Percentiles rank a stretch among this genome's conserved stretches.
Conservation (phyloP, 2,888 invertebrate genomes). For the Tachystola acroxantha region DNA sequence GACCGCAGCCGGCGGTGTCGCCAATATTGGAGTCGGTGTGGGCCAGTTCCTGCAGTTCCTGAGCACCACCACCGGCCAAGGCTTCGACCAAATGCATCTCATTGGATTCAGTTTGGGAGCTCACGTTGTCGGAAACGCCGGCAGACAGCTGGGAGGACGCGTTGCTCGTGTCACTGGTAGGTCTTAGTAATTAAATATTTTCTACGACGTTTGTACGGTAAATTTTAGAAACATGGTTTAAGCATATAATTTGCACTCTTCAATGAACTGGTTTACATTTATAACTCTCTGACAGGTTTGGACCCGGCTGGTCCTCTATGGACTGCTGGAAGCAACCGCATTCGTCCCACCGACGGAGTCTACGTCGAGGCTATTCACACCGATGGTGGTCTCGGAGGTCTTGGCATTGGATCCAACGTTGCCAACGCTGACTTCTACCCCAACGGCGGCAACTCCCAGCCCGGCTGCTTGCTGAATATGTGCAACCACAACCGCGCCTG, state of each 20-base stretch:
- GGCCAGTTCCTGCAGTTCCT: slow-evolving; percentile 49
- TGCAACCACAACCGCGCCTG: slow-evolving; percentile 39
- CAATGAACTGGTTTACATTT: too few species aligned
- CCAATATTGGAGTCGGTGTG: slow-evolving; percentile 40
- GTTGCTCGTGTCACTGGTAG: slow-evolving; percentile 46
- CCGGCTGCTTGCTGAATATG: slow-evolving; percentile 24
- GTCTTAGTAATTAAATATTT: too few species aligned
- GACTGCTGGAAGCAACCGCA: slow-evolving; percentile 19
- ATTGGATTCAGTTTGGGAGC: slow-evolving; percentile 62
- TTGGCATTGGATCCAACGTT: slow-evolving; percentile 52
- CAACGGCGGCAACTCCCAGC: slow-evolving; percentile 53
- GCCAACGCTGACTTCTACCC: slow-evolving; percentile 75
- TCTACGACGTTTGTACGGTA: too few species aligned
- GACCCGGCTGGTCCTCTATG: slow-evolving; percentile 38
- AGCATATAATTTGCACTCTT: too few species aligned
- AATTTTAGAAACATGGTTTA: too few species aligned
- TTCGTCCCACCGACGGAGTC: slow-evolving; percentile 33
- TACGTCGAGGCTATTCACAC: slow-evolving; percentile 42
- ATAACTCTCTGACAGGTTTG: slow-evolving; percentile 22
- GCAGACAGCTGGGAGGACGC: slow-evolving; percentile 34
- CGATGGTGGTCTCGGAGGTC: slow-evolving; percentile 43
- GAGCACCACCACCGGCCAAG: slow-evolving; percentile 28
- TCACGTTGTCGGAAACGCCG: slow-evolving; percentile 53
- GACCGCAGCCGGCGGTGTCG: slow-evolving; percentile 37
- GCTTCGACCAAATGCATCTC: slow-evolving; percentile 40